Evolutionary conservation across 2,888 invertebrate genomes (phyloP).

Genomic region (Idaea dimidiata): DNA sequence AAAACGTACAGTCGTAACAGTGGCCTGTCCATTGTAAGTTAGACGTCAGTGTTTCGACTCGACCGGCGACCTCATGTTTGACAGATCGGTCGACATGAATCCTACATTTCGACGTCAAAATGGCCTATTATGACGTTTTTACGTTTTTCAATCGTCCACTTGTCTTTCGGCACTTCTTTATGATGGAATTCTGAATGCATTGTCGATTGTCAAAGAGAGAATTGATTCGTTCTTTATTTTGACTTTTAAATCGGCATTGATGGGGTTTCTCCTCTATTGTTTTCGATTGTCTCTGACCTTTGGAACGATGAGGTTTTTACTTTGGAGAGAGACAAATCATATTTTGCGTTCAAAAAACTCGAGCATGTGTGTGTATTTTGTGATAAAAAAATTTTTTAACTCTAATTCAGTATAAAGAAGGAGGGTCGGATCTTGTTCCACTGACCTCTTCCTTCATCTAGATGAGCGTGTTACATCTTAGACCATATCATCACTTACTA

Average conservation of each 20-base stretch:
- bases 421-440: too few species aligned
- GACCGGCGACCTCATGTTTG: constrained; percentile 57
- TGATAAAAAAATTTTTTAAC: too few species aligned
- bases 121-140: constrained; percentile 63
- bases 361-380: too few species aligned
- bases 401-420: too few species aligned
- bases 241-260: constrained; percentile 42
- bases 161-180: constrained; percentile 78
- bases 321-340: too few species aligned
- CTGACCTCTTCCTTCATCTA: too few species aligned
- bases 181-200: constrained; percentile 60
- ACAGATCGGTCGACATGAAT: constrained; percentile 76
- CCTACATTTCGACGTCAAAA: constrained; percentile 73
- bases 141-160: constrained; percentile 70
- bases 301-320: constrained; percentile 15
- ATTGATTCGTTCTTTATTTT: constrained; percentile 59
- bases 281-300: constrained; percentile 28
- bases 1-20: too few species aligned
- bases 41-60: too few species aligned
- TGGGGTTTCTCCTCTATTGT: constrained; percentile 32
- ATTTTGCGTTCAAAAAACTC: too few species aligned
- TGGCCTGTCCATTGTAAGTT: too few species aligned
- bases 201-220: constrained; percentile 57
- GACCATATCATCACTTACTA: too few species aligned
- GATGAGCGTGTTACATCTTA: too few species aligned